Evolutionary conservation across 2,797 vertebrate species (phyloP).

Genomic region (Fringilla coelebs): DNA sequence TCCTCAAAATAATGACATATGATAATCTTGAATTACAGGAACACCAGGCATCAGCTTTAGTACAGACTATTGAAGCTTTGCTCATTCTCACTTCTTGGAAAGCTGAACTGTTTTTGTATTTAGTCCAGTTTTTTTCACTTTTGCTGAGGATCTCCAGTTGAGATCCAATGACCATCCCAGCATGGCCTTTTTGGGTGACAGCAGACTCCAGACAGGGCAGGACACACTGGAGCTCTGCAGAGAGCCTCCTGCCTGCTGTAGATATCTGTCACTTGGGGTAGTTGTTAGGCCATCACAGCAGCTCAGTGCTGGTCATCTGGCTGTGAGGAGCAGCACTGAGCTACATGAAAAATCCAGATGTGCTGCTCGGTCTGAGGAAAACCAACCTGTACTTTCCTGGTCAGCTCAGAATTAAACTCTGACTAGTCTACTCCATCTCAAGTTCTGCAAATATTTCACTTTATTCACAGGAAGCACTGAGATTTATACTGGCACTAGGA

Average conservation of each 20-base stretch:
- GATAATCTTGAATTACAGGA: not conserved
- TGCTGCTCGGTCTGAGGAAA: not conserved
- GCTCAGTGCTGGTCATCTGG: not conserved
- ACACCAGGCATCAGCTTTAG: not conserved
- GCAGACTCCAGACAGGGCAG: fast-evolving
- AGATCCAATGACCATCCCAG: fast-evolving
- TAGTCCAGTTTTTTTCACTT: not conserved
- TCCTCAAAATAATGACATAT: not conserved
- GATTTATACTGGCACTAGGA: not conserved
- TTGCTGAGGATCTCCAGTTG: fast-evolving
- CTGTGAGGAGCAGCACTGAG: not conserved
- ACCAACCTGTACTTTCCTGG: fast-evolving
- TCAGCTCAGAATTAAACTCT: not conserved
- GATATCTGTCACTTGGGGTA: not conserved
- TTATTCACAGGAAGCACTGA: not conserved
- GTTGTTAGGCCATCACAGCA: not conserved
- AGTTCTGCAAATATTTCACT: not conserved
- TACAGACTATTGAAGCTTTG: not conserved
- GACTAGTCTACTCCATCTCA: not conserved
- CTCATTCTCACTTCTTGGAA: not conserved
- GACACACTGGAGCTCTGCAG: not conserved
- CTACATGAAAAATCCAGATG: not conserved
- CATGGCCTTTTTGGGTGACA: not conserved
- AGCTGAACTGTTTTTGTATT: not conserved
- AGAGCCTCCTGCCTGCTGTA: not conserved